Conservation (phyloP, 2,113 vertebrate species). For the Bos indicus region DNA sequence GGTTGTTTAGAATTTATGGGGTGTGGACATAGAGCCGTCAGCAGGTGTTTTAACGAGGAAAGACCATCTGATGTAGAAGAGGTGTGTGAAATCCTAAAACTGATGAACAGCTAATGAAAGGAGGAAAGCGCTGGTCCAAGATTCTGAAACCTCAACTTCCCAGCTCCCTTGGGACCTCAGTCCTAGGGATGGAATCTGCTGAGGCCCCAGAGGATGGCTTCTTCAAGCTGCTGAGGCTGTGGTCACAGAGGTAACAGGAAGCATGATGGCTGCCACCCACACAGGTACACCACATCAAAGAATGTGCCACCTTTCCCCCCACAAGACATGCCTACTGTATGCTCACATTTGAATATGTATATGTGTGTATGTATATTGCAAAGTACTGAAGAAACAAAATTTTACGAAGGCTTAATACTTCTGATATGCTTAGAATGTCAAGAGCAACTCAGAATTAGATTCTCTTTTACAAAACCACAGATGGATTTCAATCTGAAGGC, state of each 20-base stretch:
- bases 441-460: not conserved
- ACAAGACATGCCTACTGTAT: not conserved
- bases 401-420: not conserved
- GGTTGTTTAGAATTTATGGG: not conserved
- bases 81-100: not conserved
- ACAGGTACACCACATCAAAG: not conserved
- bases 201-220: not conserved
- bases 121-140: not conserved
- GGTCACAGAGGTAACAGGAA: not conserved
- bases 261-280: not conserved
- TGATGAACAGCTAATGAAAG: too few species aligned
- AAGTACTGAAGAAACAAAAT: not conserved
- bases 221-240: not conserved
- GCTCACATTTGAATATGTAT: not conserved
- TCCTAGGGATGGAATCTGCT: not conserved
- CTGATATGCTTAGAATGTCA: not conserved
- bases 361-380: not conserved
- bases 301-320: not conserved
- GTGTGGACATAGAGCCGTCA: not conserved
- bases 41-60: not conserved
- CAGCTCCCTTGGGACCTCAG: not conserved
- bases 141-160: not conserved
- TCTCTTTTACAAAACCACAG: not conserved
- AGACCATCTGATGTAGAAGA: not conserved
- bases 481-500: not conserved